Conservation (phyloP, 35 echinoderm and acorn worm species). For the Stichopus chloronotus region DNA sequence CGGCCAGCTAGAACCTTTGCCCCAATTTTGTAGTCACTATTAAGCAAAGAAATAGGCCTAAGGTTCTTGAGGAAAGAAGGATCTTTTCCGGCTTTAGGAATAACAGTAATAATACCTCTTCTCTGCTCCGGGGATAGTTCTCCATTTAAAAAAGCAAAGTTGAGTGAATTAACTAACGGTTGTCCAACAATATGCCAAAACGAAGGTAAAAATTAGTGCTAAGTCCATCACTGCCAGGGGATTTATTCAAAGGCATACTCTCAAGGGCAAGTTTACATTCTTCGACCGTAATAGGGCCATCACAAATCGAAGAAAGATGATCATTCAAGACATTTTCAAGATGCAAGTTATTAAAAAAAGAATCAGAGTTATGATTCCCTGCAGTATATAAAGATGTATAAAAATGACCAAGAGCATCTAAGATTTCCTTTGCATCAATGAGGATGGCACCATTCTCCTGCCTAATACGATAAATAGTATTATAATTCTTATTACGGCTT, state of each 20-base stretch:
- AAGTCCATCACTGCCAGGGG: neutral
- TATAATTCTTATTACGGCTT: neutral
- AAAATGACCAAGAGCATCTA: neutral
- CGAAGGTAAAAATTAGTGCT: neutral
- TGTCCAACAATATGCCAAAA: neutral
- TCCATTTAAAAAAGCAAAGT: neutral
- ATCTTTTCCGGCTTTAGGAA: neutral
- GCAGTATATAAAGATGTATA: neutral
- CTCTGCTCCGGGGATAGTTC: neutral
- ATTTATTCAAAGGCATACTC: neutral
- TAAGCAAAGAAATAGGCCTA: neutral
- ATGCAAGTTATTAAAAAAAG: neutral
- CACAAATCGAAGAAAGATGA: neutral
- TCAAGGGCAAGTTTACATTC: neutral
- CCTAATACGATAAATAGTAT: neutral
- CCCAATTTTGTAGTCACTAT: neutral
- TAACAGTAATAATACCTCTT: neutral
- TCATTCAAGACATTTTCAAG: neutral
- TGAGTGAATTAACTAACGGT: neutral
- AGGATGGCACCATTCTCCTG: neutral
- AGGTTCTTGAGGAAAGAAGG: neutral
- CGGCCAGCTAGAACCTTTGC: neutral
- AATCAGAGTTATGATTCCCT: neutral
- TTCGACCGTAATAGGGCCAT: neutral
- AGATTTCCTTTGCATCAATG: neutral